phyloP scores from a whole-genome alignment of 1,140 invertebrate genomes.

The Pogonognathellus flavescens region DNA sequence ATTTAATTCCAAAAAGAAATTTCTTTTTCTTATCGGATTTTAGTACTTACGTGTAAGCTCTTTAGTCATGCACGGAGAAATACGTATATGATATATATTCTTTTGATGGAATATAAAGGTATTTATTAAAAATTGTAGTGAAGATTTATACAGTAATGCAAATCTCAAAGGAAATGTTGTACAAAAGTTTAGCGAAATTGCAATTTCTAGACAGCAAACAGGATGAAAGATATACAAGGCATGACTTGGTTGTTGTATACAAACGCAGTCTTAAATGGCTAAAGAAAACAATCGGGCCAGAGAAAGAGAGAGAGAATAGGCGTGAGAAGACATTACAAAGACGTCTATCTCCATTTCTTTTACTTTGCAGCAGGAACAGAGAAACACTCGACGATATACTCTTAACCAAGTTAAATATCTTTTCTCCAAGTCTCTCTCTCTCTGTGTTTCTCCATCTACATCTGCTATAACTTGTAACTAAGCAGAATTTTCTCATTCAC shows the following conservation, averaged over 20 bases:
- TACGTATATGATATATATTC: no score
- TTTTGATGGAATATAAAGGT: not conserved
- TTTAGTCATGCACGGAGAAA: no score
- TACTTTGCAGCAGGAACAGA: no score
- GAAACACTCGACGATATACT: no score
- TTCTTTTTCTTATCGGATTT: no score
- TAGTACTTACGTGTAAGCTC: no score
- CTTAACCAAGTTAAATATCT: no score
- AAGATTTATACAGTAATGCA: not conserved
- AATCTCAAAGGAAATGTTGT: conserved; percentile 30
- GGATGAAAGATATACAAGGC: conserved; percentile 18
- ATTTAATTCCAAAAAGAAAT: no score
- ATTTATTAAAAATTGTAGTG: not conserved
- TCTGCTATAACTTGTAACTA: no score
- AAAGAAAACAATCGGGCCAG: conserved; percentile 9
- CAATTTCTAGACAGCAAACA: conserved; percentile 16
- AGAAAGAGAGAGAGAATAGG: not conserved
- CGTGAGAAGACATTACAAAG: conserved; percentile 36
- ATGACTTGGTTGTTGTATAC: not conserved
- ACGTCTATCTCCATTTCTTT: conserved; percentile 23
- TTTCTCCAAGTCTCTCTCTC: no score
- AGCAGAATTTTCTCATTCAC: no score
- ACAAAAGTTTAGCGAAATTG: conserved; percentile 15
- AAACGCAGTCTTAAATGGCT: conserved; percentile 11
- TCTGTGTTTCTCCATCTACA: no score